A percentile compares a stretch with the other conserved stretches of the same genome.
Conservation (phyloP, 1,140 invertebrate genomes). For the Neuroterus valhalla region DNA sequence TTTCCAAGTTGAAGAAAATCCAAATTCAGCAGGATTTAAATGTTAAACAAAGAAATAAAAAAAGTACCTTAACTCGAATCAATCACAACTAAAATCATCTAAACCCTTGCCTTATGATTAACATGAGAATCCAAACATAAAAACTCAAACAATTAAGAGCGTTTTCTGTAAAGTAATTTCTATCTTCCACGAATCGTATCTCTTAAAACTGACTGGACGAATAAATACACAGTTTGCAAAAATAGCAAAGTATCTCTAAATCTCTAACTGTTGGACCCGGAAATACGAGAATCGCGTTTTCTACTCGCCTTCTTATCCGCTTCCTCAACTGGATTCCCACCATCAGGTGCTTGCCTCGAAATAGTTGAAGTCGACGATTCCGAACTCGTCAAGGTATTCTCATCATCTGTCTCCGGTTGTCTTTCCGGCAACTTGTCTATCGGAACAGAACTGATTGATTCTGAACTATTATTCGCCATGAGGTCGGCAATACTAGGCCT, state of each 20-base stretch:
- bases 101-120: too few species aligned
- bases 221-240: constrained; percentile 26
- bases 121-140: too few species aligned
- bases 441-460: constrained; percentile 52
- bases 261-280: neutral
- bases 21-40: too few species aligned
- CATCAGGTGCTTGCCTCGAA: constrained; percentile 71
- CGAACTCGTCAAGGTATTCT: constrained; percentile 52
- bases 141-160: too few species aligned
- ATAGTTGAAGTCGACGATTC: constrained; percentile 59
- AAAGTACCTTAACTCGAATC: too few species aligned
- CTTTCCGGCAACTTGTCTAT: constrained; percentile 50
- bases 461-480: constrained; percentile 55
- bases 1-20: too few species aligned
- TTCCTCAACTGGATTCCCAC: constrained; percentile 70
- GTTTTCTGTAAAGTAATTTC: neutral
- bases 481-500: constrained; percentile 56
- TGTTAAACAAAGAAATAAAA: too few species aligned
- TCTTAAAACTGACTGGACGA: neutral
- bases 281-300: constrained; percentile 1
- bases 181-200: constrained; percentile 6
- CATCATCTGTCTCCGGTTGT: constrained; percentile 48
- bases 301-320: constrained; percentile 24
- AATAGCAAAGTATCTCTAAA: neutral
- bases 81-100: too few species aligned